A percentile compares a stretch with the other conserved stretches of the same genome.
phyloP scores from a whole-genome alignment of 1,140 invertebrate genomes.

The Drosophila tristis region DNA sequence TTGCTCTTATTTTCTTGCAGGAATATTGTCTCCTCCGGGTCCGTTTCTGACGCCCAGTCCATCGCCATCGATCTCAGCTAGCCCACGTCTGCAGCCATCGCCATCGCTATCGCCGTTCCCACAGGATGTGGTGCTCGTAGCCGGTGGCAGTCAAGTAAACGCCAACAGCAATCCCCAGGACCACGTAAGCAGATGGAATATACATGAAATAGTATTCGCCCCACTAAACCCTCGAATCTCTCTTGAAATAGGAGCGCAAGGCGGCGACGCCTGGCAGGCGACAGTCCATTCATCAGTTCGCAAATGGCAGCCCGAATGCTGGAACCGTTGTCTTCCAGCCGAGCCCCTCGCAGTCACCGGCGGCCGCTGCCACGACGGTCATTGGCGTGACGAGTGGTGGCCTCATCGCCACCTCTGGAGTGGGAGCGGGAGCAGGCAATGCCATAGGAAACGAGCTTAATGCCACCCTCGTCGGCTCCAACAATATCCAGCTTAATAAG shows the following conservation, averaged over 20 bases:
- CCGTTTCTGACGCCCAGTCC: slow-evolving; percentile 84
- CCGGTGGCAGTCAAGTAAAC: slow-evolving; percentile 80
- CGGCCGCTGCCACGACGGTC: slow-evolving; percentile 82
- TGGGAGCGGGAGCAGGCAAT: slow-evolving; percentile 51
- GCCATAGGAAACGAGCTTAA: slow-evolving; percentile 83
- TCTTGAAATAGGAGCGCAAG: slow-evolving; percentile 75
- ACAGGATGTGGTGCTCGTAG: slow-evolving; percentile 84
- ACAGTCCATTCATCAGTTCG: slow-evolving; percentile 83
- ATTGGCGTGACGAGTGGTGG: slow-evolving; percentile 83
- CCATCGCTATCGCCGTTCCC: slow-evolving; percentile 84
- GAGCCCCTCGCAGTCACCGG: slow-evolving; percentile 84
- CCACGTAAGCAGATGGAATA: slow-evolving; percentile 62
- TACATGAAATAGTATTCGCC: neutral
- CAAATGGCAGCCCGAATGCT: slow-evolving; percentile 84
- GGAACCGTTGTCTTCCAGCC: slow-evolving; percentile 84
- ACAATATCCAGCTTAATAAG: slow-evolving; percentile 84
- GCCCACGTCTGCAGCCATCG: slow-evolving; percentile 84
- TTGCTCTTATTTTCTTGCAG: slow-evolving; percentile 52
- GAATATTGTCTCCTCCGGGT: slow-evolving; percentile 85
- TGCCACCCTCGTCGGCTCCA: slow-evolving; percentile 83
- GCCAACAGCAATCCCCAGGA: slow-evolving; percentile 83
- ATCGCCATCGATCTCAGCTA: slow-evolving; percentile 84
- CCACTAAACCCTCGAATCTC: slow-evolving; percentile 5
- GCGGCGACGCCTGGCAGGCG: slow-evolving; percentile 84
- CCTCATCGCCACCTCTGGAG: slow-evolving; percentile 61